Base-by-base conservation (phyloP, 1,140 invertebrate species). In the fruit fly (Drosophila melanogaster) region DNA sequence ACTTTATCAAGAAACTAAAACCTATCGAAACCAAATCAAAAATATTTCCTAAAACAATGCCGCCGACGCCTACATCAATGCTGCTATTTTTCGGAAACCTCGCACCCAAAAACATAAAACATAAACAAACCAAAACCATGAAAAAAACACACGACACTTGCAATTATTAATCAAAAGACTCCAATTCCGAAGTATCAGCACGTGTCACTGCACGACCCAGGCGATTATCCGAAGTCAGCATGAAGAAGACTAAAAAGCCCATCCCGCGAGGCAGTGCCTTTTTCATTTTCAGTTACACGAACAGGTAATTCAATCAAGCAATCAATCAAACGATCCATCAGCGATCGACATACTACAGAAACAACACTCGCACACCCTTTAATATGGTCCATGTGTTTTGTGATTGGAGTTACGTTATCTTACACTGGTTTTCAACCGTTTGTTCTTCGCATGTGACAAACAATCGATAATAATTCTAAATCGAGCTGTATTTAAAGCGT, bases 241-340 rank as follows among this genome's bases (percentile, higher is more conserved):
- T 96, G 78, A 94, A 96, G 62, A 97, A 95, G 89, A 95, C 97
- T 93, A 95, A 96, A 92, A 97, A 98, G 93, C 98, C 98, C 47
- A 99, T 99, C 90, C 99, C 99, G 70, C 95, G 96, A 85, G 97
- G 96, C 78, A 96, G 96, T 90, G 97, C 98, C 55, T 98, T 99
- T 93, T 99, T 99, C 95, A 95, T 99, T 92, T 98, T 99, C 94
- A 96, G 96, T 74, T 95, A 96, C 92, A 97, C 95, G 38, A 99
- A 99, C 95, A 97, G 96, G 97, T 98, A 94, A 92, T 50, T 85
- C 69, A 65, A 86, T 70, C 66, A 77, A 97, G 98, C 94, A 19
- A 44, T 44, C 17, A 19, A 44, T 44, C 41, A 19, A 44, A 7
- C 41, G 91, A 71, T 75, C 67, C 49, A 85, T 70, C 66, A 79